These are phyloP conservation scores for Agrotis segetum DNA, from an alignment of 2,888 invertebrate species.

Conservation along the genomic window DNA sequence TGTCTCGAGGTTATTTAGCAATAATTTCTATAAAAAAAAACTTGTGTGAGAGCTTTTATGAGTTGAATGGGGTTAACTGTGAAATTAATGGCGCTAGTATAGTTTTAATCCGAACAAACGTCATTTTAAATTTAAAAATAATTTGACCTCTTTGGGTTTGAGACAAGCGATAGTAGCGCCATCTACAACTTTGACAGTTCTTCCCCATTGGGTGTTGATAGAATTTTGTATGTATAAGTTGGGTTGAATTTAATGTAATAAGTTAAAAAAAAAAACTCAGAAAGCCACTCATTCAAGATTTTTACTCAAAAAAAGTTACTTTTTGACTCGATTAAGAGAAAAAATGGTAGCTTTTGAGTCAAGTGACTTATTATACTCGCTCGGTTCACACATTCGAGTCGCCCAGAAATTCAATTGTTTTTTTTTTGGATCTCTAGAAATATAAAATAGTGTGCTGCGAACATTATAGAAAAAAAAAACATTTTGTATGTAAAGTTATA, in stretches of 20 bases:
- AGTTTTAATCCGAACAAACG: not conserved
- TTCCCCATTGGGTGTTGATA: conserved; percentile 29
- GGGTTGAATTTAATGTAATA: conserved; percentile 49
- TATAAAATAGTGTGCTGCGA: conserved; percentile 44
- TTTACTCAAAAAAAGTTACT: conserved; percentile 24
- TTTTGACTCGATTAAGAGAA: not conserved
- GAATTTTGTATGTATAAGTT: conserved; percentile 55
- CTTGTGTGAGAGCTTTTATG: conserved; percentile 38
- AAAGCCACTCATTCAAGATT: conserved; percentile 46
- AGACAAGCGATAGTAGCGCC: not conserved
- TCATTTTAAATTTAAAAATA: conserved; percentile 3
- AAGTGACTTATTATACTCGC: conserved; percentile 19
- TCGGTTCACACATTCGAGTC: conserved; percentile 43
- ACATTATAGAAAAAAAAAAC: conserved; percentile 28
- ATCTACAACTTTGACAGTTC: not conserved
- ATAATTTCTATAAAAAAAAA: conserved; percentile 40
- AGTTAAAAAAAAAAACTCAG: conserved; percentile 24
- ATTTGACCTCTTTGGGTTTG: not conserved
- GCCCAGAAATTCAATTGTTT: conserved; percentile 36
- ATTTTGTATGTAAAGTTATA: conserved; percentile 49
- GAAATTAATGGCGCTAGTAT: not conserved
- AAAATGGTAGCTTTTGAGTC: conserved; percentile 7
- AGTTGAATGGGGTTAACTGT: conserved; percentile 27
- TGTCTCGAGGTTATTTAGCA: conserved; percentile 42
- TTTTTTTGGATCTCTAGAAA: conserved; percentile 59